Conservation (phyloP, 2,113 vertebrate genomes). For the Athene noctua region DNA sequence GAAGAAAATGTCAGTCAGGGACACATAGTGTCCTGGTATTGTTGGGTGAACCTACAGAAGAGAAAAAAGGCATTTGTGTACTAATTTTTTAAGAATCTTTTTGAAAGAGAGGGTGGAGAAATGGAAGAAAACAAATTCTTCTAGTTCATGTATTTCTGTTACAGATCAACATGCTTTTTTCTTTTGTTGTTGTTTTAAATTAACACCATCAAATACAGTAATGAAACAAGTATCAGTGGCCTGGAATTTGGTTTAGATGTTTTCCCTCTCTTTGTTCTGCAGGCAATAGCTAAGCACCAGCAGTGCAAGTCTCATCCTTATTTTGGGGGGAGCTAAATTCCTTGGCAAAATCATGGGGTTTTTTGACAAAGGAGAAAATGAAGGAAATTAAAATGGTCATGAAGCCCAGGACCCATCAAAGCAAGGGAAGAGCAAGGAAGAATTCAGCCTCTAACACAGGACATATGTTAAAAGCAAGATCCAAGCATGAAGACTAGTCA, state of each 20-base stretch:
- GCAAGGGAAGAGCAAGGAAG: background rate
- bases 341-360: background rate
- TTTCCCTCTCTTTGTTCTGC: background rate
- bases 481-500: background rate
- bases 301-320: background rate
- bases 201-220: background rate
- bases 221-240: background rate
- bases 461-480: background rate
- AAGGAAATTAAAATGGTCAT: background rate
- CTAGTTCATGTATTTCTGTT: background rate
- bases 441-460: background rate
- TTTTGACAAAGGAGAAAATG: background rate
- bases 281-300: background rate
- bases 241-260: background rate
- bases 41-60: background rate
- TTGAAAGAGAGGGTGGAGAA: background rate
- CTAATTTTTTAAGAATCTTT: background rate
- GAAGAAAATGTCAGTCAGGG: background rate
- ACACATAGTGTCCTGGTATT: background rate
- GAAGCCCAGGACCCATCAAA: background rate
- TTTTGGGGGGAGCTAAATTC: background rate
- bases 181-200: background rate
- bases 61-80: background rate
- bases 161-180: background rate
- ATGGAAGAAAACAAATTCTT: accelerated